Percentiles rank a stretch among this genome's conserved stretches.
These are phyloP conservation scores for Tiaroga cobitis DNA, from an alignment of 2,797 vertebrate species.

Conservation along the genomic window DNA sequence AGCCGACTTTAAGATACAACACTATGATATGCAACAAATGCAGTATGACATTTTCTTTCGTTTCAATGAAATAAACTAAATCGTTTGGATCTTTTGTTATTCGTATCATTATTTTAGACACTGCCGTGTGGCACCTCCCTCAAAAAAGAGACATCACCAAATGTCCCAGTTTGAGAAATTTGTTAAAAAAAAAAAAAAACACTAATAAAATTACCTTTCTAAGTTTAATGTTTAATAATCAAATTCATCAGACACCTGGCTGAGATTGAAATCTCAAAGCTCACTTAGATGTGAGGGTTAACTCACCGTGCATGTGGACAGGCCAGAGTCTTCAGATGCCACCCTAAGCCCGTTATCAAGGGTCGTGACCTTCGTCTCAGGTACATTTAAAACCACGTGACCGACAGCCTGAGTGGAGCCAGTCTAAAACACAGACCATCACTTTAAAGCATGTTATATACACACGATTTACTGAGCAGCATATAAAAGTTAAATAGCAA, in stretches of 20 bases:
- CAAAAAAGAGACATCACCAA: not conserved
- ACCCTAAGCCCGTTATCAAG: slow-evolving; percentile 93
- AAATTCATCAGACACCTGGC: not conserved
- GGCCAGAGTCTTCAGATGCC: slow-evolving; percentile 93
- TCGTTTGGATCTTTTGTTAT: not conserved
- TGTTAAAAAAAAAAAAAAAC: not conserved
- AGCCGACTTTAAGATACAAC: not conserved
- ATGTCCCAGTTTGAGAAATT: not conserved
- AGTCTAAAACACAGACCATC: slow-evolving; percentile 6
- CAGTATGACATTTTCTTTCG: not conserved
- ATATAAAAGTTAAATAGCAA: not conserved
- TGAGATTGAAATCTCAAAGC: not conserved
- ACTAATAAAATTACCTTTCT: not conserved
- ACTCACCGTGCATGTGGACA: slow-evolving; percentile 92
- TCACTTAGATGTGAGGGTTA: not conserved
- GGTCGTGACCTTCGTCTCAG: slow-evolving; percentile 89
- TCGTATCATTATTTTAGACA: not conserved
- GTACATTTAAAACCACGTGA: slow-evolving; percentile 90
- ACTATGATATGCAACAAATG: not conserved
- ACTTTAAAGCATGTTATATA: slow-evolving; percentile 64
- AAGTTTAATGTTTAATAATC: not conserved
- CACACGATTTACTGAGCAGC: not conserved
- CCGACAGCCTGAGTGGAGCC: slow-evolving; percentile 77
- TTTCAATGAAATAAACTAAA: not conserved
- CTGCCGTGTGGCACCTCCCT: no score